Evolutionary conservation across 2,113 vertebrate species (phyloP).

Genomic region (Silurus asotus): DNA sequence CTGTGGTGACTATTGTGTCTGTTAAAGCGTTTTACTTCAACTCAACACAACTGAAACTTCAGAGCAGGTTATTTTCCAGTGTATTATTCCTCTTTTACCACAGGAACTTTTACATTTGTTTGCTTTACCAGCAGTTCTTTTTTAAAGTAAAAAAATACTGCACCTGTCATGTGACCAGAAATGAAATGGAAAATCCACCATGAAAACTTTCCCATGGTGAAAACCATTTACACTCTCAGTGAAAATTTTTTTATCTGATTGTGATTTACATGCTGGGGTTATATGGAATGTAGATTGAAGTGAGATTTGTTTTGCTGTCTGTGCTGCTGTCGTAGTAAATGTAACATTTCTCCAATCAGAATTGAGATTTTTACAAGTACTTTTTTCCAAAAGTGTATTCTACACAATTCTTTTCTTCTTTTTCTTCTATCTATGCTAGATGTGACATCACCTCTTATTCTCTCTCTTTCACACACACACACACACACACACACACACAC

Average conservation of each 20-base stretch:
- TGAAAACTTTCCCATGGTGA: neutral
- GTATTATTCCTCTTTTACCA: neutral
- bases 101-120: neutral
- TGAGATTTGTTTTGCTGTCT: neutral
- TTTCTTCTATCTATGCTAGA: neutral
- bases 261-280: neutral
- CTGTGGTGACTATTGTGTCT: neutral
- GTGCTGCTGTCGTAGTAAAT: neutral
- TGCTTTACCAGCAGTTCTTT: neutral
- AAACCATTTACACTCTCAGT: neutral
- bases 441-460: neutral
- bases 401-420: neutral
- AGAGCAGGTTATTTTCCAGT: neutral
- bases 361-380: neutral
- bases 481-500: neutral
- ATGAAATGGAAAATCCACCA: neutral
- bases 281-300: neutral
- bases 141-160: neutral
- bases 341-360: neutral
- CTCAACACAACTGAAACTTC: neutral
- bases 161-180: no score
- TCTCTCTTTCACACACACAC: neutral
- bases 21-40: neutral
- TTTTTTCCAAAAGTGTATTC: no score
- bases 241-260: no score